Base-by-base conservation (phyloP, 2,113 vertebrate species). In the Vimba vimba region DNA sequence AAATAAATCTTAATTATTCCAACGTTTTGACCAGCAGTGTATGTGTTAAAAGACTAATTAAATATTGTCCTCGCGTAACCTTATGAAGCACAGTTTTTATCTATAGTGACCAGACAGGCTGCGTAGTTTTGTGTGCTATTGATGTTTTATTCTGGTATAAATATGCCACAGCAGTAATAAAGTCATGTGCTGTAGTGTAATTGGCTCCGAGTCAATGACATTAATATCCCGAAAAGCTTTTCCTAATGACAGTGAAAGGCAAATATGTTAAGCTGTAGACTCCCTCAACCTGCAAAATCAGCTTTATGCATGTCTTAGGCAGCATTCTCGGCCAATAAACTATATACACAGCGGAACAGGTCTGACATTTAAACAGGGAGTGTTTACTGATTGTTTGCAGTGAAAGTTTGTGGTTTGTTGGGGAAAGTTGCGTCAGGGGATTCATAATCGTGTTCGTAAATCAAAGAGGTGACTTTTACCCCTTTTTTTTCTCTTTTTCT, bases 271-370 rank as follows among this genome's bases (percentile, higher is more conserved):
- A 88, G 93, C 82, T 87, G 50, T 60, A 57, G 19, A 9, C 78
- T 87, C 55, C 21, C 52, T 90, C 75, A 91, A 89, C 62, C 85
- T 90, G 89, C 89, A 77, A 88, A 73, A 90, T 91, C 90, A 91
- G 89, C 90, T 86, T 9, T 74, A 66, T 87, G 82, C 86, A 82
- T 91, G 83, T 69, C 68, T 83, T 79, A 84, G 81, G 74, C 23
- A 64, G 50, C 57, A 59, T 57, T 85, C 75, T 83, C 43, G 7
- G 3, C 30, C 19, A 39, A 82, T 71, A 83, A 64, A 84, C 43
- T 85, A 90, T 88, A 84, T 87, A 83, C 66, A 50, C 66, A 79
- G 86, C 9, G n/a, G 64, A 57, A 47, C 76, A 85, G 91, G 83
- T 79, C 77, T 87, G 88, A 80, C 87, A 87, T 82, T 92, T 91